Conservation (phyloP, 2,797 vertebrate genomes). For the Notoglanidium macrostoma region DNA sequence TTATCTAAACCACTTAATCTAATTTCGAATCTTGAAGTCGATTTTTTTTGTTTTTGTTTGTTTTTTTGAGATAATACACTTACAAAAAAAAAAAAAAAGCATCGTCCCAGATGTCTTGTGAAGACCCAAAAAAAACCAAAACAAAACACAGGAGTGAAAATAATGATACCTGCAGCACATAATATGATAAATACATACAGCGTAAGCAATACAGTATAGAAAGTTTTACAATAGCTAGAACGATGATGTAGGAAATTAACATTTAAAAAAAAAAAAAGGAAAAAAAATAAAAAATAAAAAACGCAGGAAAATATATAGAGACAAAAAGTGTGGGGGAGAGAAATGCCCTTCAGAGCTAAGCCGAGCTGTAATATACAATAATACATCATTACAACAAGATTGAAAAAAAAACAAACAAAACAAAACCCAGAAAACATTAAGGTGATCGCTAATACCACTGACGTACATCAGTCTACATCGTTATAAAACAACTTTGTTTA, state of each 20-base stretch:
- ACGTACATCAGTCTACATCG: conserved; percentile 72
- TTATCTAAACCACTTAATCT: conserved; percentile 84
- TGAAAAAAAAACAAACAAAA: conserved; percentile 58
- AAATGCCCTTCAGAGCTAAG: conserved; percentile 79
- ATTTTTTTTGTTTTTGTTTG: conserved; percentile 60
- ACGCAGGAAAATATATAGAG: conserved; percentile 20
- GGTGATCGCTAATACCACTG: conserved; percentile 71
- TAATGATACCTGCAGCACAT: conserved; percentile 80
- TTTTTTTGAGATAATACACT: conserved; percentile 78
- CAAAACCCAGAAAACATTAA: conserved; percentile 52
- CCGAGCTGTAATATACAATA: conserved; percentile 82
- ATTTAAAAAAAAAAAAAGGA: conserved; percentile 25
- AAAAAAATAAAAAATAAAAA: conserved; percentile 33
- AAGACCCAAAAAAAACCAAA: conserved; percentile 65
- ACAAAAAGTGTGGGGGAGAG: conserved; percentile 57
- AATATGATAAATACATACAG: conserved; percentile 84
- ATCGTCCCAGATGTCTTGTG: conserved; percentile 81
- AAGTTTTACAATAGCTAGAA: conserved; percentile 81
- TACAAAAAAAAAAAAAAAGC: conserved; percentile 64
- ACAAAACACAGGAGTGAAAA: conserved; percentile 54
- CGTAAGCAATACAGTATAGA: conserved; percentile 82
- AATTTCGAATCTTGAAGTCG: conserved; percentile 75
- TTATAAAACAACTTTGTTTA: conserved; percentile 79
- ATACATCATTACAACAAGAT: conserved; percentile 77
- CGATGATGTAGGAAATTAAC: conserved; percentile 70